These are phyloP conservation scores for Sinohyriopsis cumingii DNA, from an alignment of 2,888 invertebrate species.

Conservation along the genomic window DNA sequence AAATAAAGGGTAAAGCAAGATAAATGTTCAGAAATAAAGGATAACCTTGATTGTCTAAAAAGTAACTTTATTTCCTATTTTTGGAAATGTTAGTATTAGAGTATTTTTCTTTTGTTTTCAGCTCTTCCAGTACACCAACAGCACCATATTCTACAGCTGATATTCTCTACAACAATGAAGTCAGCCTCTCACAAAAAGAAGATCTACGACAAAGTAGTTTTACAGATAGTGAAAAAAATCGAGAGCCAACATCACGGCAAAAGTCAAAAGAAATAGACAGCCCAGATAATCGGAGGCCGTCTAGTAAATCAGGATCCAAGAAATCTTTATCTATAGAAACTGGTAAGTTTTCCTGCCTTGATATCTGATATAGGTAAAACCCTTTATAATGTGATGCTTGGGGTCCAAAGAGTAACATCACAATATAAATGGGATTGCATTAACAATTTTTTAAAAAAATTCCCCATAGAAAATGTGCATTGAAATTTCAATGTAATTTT, in stretches of 20 bases:
- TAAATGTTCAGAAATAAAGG: too few species aligned
- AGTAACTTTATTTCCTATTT: too few species aligned
- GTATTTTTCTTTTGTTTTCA: constrained; percentile 11
- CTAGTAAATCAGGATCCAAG: constrained; percentile 37
- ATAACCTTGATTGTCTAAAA: too few species aligned
- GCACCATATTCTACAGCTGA: constrained; percentile 57
- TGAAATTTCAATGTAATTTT: too few species aligned
- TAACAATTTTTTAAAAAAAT: too few species aligned
- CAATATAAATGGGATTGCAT: too few species aligned
- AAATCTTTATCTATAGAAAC: constrained; percentile 50
- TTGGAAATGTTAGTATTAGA: too few species aligned
- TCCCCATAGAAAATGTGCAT: too few species aligned
- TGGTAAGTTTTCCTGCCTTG: constrained; percentile 22
- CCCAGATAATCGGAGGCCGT: constrained; percentile 33
- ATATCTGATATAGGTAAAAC: neutral
- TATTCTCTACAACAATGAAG: constrained; percentile 52
- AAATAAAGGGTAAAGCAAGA: too few species aligned
- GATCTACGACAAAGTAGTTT: constrained; percentile 43
- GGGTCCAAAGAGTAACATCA: too few species aligned
- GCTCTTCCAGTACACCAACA: constrained; percentile 51
- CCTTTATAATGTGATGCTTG: too few species aligned
- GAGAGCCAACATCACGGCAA: constrained; percentile 21
- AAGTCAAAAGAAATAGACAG: constrained; percentile 31
- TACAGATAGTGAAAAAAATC: constrained; percentile 34
- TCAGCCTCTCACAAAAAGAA: constrained; percentile 31